phyloP scores from a whole-genome alignment of 2,888 invertebrate genomes.

The Acanthacorydalis orientalis region DNA sequence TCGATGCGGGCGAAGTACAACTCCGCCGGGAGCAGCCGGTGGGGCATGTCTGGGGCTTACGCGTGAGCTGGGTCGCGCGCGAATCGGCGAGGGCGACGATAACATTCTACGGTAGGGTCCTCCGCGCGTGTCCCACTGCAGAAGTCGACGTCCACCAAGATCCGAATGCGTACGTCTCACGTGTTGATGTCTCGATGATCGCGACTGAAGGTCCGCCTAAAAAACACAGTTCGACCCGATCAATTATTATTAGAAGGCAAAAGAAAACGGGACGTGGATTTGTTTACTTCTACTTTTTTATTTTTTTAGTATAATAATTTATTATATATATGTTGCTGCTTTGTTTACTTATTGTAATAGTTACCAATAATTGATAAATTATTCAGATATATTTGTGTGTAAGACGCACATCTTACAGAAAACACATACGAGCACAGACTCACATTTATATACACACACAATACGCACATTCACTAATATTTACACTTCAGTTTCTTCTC shows the following conservation, averaged over 20 bases:
- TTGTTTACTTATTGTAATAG: too few species aligned
- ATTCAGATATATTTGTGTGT: not conserved
- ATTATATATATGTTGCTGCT: too few species aligned
- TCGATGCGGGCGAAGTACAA: slow-evolving; percentile 14
- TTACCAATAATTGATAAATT: not conserved
- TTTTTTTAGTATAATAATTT: not conserved
- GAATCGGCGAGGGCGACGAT: slow-evolving; percentile 28
- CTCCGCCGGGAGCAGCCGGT: slow-evolving; percentile 19
- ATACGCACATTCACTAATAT: not conserved
- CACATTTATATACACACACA: not conserved
- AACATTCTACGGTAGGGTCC: slow-evolving; percentile 30
- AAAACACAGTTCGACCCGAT: slow-evolving; percentile 11
- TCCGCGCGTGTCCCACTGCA: slow-evolving; percentile 32
- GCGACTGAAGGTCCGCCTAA: slow-evolving; percentile 25
- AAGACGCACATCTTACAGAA: not conserved
- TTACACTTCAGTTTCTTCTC: too few species aligned
- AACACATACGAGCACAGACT: not conserved
- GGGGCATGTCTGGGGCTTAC: slow-evolving; percentile 29
- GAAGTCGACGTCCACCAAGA: slow-evolving; percentile 34
- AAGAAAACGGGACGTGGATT: not conserved
- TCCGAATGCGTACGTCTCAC: slow-evolving; percentile 39
- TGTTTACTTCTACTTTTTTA: not conserved
- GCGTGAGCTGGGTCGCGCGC: slow-evolving; percentile 25
- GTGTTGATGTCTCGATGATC: slow-evolving; percentile 18
- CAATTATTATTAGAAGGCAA: not conserved